Conservation (phyloP, 2,113 vertebrate species). For the Ahaetulla prasina region DNA sequence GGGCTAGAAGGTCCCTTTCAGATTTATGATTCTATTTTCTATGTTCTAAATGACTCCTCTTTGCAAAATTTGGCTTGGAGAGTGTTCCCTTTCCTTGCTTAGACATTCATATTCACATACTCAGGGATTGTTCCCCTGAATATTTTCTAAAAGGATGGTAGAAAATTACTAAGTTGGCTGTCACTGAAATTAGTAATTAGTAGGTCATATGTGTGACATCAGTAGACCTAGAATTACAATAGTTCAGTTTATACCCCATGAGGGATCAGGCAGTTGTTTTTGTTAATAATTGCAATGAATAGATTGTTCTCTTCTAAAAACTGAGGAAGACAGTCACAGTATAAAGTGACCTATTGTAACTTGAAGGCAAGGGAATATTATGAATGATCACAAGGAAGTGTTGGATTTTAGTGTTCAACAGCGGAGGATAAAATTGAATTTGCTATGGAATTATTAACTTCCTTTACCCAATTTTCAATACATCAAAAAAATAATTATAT, state of each 20-base stretch:
- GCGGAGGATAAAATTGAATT: conserved; percentile 19
- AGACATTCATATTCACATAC: background rate
- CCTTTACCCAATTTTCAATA: conserved; percentile 6
- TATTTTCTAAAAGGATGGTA: background rate
- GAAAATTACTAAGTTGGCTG: background rate
- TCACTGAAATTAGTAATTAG: background rate
- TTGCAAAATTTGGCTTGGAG: background rate
- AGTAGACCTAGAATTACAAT: background rate
- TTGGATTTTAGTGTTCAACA: conserved; percentile 29
- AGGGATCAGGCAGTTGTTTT: background rate
- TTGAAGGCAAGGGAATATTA: background rate
- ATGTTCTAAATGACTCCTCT: background rate
- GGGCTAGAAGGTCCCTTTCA: background rate
- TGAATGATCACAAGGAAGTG: conserved; percentile 9
- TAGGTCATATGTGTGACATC: background rate
- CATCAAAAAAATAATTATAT: conserved; percentile 7
- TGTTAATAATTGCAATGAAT: background rate
- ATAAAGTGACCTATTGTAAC: background rate
- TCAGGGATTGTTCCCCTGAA: background rate
- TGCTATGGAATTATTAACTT: conserved; percentile 30
- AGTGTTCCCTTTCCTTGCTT: background rate
- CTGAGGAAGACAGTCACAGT: background rate
- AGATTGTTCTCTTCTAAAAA: background rate
- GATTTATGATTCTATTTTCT: too few species aligned
- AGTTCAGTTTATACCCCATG: background rate